Percentiles rank a stretch among this genome's conserved stretches.
Conservation (phyloP, 2,797 vertebrate species). For the Anniella stebbinsi region DNA sequence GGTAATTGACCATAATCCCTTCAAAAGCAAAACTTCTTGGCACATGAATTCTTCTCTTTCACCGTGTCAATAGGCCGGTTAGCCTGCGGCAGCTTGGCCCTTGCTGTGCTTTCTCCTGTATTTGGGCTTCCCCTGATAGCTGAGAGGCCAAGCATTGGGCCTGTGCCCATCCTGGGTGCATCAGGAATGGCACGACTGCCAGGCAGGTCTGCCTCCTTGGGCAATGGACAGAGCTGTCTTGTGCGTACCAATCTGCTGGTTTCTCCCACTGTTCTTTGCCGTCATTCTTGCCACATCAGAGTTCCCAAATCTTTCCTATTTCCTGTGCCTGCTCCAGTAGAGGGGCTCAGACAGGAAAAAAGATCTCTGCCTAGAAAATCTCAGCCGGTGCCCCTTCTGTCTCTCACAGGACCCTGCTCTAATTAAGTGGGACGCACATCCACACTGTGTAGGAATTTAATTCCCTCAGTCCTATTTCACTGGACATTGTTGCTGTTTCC, state of each 20-base stretch:
- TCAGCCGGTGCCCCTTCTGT: background rate
- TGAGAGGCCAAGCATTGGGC: background rate
- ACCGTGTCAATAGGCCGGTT: background rate
- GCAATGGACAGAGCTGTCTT: background rate
- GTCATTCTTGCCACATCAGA: background rate
- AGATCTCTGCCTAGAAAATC: background rate
- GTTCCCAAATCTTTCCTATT: background rate
- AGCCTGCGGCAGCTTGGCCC: background rate
- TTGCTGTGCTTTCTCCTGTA: background rate
- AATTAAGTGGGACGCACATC: background rate
- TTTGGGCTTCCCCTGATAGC: no score
- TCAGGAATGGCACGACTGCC: background rate
- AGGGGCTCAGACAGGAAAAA: no score
- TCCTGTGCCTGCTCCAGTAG: no score
- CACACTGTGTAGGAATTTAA: background rate
- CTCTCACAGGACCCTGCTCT: background rate
- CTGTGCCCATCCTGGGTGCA: background rate
- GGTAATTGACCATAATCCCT: background rate
- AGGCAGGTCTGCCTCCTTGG: background rate
- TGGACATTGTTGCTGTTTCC: background rate
- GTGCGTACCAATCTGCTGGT: background rate
- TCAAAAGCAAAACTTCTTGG: background rate
- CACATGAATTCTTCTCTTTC: background rate
- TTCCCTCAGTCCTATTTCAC: background rate
- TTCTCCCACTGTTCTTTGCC: background rate